Conservation (phyloP, 2,113 vertebrate genomes). For the Odocoileus virginianus region DNA sequence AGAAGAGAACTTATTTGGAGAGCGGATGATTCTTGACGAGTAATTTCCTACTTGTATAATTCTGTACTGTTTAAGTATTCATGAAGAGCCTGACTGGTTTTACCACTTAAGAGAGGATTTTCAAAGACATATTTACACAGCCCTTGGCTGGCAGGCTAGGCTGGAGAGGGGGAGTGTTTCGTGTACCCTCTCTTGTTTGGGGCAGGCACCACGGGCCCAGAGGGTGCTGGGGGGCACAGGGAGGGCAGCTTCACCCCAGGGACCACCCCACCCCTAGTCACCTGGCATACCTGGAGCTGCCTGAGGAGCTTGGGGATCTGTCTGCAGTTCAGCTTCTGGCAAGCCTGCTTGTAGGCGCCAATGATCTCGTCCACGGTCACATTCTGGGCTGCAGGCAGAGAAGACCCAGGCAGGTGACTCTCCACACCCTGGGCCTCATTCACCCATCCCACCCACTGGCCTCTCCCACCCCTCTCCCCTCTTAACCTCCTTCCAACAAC, state of each 20-base stretch:
- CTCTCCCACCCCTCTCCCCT: background rate
- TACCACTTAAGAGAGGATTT: background rate
- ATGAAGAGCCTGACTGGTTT: background rate
- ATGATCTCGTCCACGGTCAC: conserved; percentile 93
- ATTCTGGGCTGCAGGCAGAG: conserved; percentile 87
- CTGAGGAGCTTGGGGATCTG: conserved; percentile 93
- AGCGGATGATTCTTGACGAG: background rate
- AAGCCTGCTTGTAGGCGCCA: conserved; percentile 89
- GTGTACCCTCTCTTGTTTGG: background rate
- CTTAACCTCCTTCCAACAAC: background rate
- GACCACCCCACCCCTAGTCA: fast-evolving
- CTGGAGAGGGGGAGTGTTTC: background rate
- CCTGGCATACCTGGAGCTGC: conserved; percentile 90
- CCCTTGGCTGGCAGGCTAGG: background rate
- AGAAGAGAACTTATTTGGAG: background rate
- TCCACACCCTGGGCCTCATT: background rate
- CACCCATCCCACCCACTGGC: background rate
- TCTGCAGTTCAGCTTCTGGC: conserved; percentile 95
- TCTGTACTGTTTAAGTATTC: background rate
- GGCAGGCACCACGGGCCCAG: background rate
- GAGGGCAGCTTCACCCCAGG: background rate
- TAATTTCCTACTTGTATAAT: background rate
- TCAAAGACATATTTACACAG: no score
- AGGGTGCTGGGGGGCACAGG: background rate
- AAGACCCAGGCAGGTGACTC: background rate